phyloP scores from a whole-genome alignment of 2,113 vertebrate genomes.

The Phasianus colchicus region DNA sequence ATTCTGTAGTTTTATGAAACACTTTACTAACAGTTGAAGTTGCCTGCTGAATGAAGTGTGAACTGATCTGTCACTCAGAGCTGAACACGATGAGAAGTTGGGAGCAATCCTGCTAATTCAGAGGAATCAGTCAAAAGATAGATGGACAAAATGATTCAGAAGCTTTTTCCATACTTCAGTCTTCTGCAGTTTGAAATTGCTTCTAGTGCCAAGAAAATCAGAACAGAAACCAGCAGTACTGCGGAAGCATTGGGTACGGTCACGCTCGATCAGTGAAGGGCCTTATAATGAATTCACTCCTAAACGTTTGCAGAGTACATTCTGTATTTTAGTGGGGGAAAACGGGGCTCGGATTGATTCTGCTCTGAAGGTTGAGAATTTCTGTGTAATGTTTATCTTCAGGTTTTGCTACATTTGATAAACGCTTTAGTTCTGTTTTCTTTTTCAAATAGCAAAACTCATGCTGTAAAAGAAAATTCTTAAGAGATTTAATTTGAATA shows the following conservation, averaged over 20 bases:
- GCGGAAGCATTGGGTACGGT: neutral
- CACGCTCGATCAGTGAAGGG: accelerated
- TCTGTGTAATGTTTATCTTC: neutral
- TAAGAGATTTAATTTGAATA: slow-evolving; percentile 11
- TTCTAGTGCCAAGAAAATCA: neutral
- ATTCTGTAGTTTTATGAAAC: no score
- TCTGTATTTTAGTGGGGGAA: slow-evolving; percentile 8
- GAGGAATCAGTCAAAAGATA: neutral
- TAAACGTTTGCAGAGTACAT: neutral
- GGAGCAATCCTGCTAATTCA: neutral
- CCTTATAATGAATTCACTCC: neutral
- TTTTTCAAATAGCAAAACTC: neutral
- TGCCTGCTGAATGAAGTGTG: neutral
- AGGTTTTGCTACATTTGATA: slow-evolving; percentile 9
- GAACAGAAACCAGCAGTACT: neutral
- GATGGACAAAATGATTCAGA: neutral
- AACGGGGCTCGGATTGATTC: neutral
- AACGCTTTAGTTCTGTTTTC: slow-evolving; percentile 20
- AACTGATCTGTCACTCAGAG: neutral
- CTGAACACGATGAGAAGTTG: neutral
- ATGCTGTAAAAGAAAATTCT: neutral
- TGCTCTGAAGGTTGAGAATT: neutral
- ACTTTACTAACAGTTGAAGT: neutral
- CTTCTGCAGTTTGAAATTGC: neutral
- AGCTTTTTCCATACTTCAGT: neutral